These are phyloP conservation scores for Argyresthia albistria DNA, from an alignment of 2,888 invertebrate species.

Conservation along the genomic window DNA sequence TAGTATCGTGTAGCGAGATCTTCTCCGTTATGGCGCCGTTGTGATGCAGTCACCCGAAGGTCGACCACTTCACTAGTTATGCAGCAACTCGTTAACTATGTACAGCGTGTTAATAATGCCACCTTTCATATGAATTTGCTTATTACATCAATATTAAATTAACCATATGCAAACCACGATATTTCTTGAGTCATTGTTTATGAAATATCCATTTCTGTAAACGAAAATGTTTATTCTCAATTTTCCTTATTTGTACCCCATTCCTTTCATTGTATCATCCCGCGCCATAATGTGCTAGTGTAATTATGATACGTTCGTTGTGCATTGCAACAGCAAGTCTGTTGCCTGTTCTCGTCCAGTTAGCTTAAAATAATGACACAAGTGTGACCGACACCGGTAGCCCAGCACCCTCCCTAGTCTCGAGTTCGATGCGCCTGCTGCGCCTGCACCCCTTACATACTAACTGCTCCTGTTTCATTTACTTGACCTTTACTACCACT, in stretches of 20 bases:
- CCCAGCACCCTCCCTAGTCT: conserved; percentile 22
- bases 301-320: no score
- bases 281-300: no score
- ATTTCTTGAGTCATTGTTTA: no score
- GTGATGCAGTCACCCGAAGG: neutral
- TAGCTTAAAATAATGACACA: conserved; percentile 67
- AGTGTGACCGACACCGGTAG: conserved; percentile 51
- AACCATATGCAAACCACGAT: no score
- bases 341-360: conserved; percentile 47
- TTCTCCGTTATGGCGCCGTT: neutral
- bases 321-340: conserved; percentile 22
- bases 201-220: no score
- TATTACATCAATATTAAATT: neutral
- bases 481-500: conserved; percentile 16
- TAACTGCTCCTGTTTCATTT: no score
- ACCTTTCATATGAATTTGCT: neutral
- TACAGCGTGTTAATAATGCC: neutral
- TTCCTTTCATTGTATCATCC: no score
- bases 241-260: no score
- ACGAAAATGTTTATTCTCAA: no score
- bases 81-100: neutral
- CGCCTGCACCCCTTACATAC: no score
- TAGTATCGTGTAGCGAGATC: neutral
- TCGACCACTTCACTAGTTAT: conserved; percentile 1
- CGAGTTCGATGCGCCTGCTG: no score